Percentiles rank a stretch among this genome's conserved stretches.
Evolutionary conservation across 2,888 invertebrate species (phyloP).

Genomic region (Trachelus stipa): DNA sequence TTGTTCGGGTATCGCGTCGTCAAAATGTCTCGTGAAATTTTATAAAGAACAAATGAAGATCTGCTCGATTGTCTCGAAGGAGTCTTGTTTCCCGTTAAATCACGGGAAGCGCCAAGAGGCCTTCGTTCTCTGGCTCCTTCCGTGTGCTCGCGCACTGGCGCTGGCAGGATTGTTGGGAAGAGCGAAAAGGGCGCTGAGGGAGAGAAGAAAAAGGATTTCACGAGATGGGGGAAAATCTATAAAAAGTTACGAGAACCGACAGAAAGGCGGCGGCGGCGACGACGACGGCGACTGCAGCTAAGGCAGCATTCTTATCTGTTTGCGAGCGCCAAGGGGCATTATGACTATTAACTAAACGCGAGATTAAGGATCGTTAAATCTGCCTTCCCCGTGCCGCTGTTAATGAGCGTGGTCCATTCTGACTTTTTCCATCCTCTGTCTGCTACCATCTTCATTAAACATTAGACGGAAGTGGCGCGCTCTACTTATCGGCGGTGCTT

Average conservation of each 20-base stretch:
- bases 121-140: background rate
- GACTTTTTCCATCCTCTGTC: background rate
- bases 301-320: background rate
- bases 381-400: slow-evolving; percentile 17
- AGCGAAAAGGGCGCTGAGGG: background rate
- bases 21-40: no score
- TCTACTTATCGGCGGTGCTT: background rate
- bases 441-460: background rate
- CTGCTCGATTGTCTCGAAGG: no score
- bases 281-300: background rate
- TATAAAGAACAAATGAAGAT: no score
- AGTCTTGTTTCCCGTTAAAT: no score
- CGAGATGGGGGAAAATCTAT: no score
- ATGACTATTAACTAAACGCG: background rate
- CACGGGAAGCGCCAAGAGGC: no score
- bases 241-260: background rate
- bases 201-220: background rate
- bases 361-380: slow-evolving; percentile 32
- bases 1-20: no score
- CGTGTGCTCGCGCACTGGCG: background rate
- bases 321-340: background rate
- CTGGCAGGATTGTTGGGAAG: background rate
- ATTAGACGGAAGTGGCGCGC: background rate
- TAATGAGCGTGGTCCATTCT: slow-evolving; percentile 28
- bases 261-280: slow-evolving; percentile 8